Evolutionary conservation across 1,140 invertebrate species (phyloP).

Genomic region (Formica exsecta): DNA sequence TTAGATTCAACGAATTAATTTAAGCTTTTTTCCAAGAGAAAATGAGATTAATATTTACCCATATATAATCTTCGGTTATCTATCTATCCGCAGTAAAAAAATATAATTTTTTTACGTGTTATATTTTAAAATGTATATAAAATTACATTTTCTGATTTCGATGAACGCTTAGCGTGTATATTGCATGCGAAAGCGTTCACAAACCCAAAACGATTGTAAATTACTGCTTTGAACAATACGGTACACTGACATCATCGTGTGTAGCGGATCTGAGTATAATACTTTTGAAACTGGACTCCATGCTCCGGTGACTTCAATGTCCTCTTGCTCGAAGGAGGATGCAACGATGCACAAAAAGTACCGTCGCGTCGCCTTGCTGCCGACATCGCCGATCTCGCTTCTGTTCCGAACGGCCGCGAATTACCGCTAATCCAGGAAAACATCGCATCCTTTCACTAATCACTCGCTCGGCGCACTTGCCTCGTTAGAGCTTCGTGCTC

Average conservation of each 20-base stretch:
- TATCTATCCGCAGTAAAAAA: no score
- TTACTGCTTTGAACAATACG: slow-evolving; percentile 14
- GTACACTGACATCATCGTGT: slow-evolving; percentile 27
- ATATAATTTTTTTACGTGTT: no score
- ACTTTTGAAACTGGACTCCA: slow-evolving; percentile 46
- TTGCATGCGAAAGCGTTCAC: background rate
- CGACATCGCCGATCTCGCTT: slow-evolving; percentile 12
- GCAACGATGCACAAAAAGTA: slow-evolving; percentile 52
- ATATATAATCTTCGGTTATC: background rate
- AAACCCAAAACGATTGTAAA: slow-evolving; percentile 1
- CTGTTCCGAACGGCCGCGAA: slow-evolving; percentile 24
- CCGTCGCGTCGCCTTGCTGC: slow-evolving; percentile 39
- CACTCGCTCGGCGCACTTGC: slow-evolving; percentile 36
- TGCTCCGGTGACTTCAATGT: slow-evolving; percentile 68
- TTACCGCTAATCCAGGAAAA: slow-evolving; percentile 65
- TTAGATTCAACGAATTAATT: background rate
- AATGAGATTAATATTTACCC: background rate
- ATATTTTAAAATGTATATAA: background rate
- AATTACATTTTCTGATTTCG: background rate
- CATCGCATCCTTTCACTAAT: slow-evolving; percentile 73
- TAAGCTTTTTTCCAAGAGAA: background rate
- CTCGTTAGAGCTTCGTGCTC: slow-evolving; percentile 63
- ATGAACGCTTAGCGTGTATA: background rate
- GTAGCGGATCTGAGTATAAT: slow-evolving; percentile 67
- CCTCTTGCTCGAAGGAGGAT: slow-evolving; percentile 10